Evolutionary conservation across 1,140 invertebrate genomes (phyloP), one percentile per base, ranked within the genome.

Genomic region (Parapsyche elsis): DNA sequence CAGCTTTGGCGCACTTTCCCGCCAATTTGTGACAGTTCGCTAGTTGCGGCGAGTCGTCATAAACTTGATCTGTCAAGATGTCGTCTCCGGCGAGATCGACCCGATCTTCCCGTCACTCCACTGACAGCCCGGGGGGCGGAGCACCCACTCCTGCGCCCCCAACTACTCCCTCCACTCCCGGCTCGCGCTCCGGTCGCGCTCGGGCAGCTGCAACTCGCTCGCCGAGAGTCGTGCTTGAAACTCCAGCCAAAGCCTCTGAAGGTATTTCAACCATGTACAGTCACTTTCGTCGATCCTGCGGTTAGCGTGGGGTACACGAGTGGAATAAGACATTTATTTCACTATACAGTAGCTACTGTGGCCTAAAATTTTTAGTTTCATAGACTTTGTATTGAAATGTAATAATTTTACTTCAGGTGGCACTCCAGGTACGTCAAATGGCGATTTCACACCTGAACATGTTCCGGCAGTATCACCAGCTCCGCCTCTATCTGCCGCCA

Each of bases 401-500:
- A n/a, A n/a, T 9, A 1, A 38, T 7, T 38, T 38, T 38, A 38
- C 30, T 38, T 7, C 30, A 80, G 78, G 70, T 21, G 78, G 74
- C n/a, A 80, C 81, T 9, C 81, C 81, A 7, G 30, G 30, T 80
- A 73, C 61, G 24, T 24, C 64, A 19, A 38, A 21, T 46, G 61
- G 80, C 1, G 16, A 10, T 19, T 4, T 26, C 45, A 80, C 81
- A n/a, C 81, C 79, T n/a, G 30, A 53, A 9, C 57, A 81, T 38
- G 49, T 78, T 2, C 80, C 80, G 9, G 71, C 75, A 64, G 79
- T 77, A 12, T 81, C 82, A 46, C 82, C 80, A 1, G 80, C 80
- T 14, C 30, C 30, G 1, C 30, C 30, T 7, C 23, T 80, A 45
- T 61, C 76, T 0, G 71, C 61, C 16, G 53, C 46, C 74, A 83